Evolutionary conservation across 1,140 invertebrate genomes (phyloP).

Genomic region (Coenobita brevimanus): DNA sequence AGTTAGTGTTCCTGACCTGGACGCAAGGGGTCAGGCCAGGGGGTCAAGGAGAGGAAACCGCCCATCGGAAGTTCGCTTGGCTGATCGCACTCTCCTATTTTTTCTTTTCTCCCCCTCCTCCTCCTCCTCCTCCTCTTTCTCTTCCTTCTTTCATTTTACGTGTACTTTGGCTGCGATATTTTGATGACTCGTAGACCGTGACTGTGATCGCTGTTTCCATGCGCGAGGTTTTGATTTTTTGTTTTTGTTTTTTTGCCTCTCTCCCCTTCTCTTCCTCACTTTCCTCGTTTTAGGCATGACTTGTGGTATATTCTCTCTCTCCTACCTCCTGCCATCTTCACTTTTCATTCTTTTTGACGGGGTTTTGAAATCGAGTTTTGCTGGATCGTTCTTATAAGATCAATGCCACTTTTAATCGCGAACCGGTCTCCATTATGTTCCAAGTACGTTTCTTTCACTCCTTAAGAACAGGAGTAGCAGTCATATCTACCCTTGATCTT

Average conservation of each 20-base stretch:
- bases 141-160: constrained; percentile 3
- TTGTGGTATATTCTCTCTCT: neutral
- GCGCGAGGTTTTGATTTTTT: neutral
- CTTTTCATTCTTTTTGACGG: no score
- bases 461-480: no score
- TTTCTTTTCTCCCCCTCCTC: no score
- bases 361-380: no score
- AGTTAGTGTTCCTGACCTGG: constrained; percentile 31
- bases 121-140: constrained; percentile 5
- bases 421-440: no score
- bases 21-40: constrained; percentile 27
- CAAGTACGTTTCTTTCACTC: no score
- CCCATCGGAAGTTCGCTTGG: constrained; percentile 54
- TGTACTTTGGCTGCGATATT: constrained; percentile 8
- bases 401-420: no score
- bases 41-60: constrained; percentile 60
- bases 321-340: neutral
- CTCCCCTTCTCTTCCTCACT: neutral
- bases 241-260: neutral
- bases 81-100: no score
- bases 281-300: no score
- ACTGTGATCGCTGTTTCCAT: constrained; percentile 14
- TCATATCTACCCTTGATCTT: no score
- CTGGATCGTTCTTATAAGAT: no score
- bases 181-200: constrained; percentile 20